Conservation (phyloP, 2,797 vertebrate species). For the Micropoecilia bifurca region DNA sequence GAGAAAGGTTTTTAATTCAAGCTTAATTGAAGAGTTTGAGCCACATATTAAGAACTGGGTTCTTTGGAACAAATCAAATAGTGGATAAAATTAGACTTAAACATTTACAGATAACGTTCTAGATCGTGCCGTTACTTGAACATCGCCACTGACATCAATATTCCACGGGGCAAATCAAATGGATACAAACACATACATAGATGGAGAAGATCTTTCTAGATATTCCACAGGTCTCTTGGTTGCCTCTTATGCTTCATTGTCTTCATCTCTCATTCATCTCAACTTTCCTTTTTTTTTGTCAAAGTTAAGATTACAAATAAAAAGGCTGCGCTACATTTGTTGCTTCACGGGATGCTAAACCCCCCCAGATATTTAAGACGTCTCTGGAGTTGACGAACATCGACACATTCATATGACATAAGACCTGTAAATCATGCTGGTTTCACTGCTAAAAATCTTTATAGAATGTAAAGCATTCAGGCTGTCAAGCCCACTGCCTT, state of each 20-base stretch:
- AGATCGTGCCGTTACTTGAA: not conserved
- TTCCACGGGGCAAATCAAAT: not conserved
- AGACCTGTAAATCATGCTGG: not conserved
- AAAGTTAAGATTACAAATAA: not conserved
- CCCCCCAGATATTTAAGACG: too few species aligned
- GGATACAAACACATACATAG: not conserved
- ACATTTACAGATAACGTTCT: not conserved
- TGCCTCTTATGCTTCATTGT: not conserved
- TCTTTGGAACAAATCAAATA: not conserved
- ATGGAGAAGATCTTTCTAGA: not conserved
- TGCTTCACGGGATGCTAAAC: not conserved
- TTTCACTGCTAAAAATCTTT: not conserved
- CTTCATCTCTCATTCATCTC: not conserved
- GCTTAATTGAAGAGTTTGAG: not conserved
- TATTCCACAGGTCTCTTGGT: not conserved
- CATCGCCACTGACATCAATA: not conserved
- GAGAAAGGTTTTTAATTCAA: not conserved
- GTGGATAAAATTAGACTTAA: not conserved
- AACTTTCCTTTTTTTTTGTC: not conserved
- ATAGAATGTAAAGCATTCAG: not conserved
- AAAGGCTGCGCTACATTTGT: not conserved
- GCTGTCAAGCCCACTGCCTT: not conserved
- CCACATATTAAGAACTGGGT: not conserved
- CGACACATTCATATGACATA: too few species aligned
- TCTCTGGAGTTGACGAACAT: not conserved